phyloP scores from a whole-genome alignment of 2,797 vertebrate species.

The Rhinogobio ventralis region DNA sequence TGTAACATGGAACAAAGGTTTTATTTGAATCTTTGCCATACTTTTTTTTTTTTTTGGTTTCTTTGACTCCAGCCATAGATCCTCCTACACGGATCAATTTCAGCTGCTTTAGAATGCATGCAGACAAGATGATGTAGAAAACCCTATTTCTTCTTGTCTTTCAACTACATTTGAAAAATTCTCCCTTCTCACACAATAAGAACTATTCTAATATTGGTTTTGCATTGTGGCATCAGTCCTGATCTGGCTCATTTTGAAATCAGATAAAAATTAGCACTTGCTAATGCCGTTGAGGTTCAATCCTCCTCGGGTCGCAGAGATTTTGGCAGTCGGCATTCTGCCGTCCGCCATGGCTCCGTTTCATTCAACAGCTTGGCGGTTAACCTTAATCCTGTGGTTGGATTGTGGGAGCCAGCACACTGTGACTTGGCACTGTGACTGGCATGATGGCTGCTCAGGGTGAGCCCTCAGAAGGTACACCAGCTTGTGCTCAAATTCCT shows the following conservation, averaged over 20 bases:
- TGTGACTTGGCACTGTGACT: constrained; percentile 50
- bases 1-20: constrained; percentile 5
- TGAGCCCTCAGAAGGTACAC: neutral
- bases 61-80: constrained; percentile 10
- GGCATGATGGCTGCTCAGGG: constrained; percentile 10
- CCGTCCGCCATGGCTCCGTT: constrained; percentile 17
- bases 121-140: neutral
- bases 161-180: neutral
- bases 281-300: neutral
- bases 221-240: neutral
- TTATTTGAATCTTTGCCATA: neutral
- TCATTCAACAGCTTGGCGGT: constrained; percentile 51
- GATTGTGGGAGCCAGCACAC: constrained; percentile 47
- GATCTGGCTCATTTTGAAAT: neutral
- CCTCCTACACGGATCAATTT: neutral
- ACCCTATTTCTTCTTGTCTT: neutral
- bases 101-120: neutral
- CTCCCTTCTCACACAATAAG: neutral
- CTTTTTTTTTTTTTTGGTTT: neutral
- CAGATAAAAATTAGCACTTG: neutral
- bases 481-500: constrained; percentile 14
- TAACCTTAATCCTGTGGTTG: constrained; percentile 58
- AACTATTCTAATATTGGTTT: neutral
- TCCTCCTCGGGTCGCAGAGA: neutral
- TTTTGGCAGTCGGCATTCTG: constrained; percentile 31